These are phyloP conservation scores for Teleiodes luculella DNA, from an alignment of 2,888 invertebrate genomes.

Conservation along the genomic window DNA sequence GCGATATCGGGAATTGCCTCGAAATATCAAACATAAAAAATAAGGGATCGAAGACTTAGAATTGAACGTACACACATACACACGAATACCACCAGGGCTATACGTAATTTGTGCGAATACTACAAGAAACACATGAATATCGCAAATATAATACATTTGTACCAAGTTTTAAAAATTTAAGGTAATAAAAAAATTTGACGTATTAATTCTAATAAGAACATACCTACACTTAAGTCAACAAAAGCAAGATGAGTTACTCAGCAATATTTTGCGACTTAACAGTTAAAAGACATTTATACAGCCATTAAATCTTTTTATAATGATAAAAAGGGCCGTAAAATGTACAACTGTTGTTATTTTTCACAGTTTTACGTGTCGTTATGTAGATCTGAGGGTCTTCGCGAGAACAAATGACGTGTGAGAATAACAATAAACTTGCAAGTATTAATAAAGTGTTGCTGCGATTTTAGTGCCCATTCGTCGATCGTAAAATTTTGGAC, in stretches of 20 bases:
- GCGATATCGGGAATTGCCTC: neutral
- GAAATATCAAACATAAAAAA: neutral
- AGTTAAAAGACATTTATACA: constrained; percentile 2
- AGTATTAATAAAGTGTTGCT: constrained; percentile 23
- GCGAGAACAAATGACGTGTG: constrained; percentile 11
- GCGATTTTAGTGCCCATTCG: constrained; percentile 24
- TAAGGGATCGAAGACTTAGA: neutral
- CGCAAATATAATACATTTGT: no score
- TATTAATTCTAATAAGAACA: no score
- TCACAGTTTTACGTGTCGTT: constrained; percentile 1
- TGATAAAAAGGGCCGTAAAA: neutral
- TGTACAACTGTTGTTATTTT: constrained; percentile 2
- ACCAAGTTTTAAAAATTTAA: no score
- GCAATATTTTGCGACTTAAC: neutral
- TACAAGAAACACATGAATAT: no score
- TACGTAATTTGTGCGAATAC: no score
- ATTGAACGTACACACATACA: neutral
- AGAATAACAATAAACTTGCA: constrained; percentile 20
- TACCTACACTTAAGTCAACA: no score
- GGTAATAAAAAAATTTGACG: no score
- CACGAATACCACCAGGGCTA: no score
- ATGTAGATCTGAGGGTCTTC: neutral
- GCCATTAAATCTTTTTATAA: constrained; percentile 3
- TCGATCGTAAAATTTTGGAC: constrained; percentile 23
- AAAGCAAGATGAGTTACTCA: neutral